phyloP scores from a whole-genome alignment of 2,113 vertebrate genomes.

The Sinocyclocheilus anshuiensis region DNA sequence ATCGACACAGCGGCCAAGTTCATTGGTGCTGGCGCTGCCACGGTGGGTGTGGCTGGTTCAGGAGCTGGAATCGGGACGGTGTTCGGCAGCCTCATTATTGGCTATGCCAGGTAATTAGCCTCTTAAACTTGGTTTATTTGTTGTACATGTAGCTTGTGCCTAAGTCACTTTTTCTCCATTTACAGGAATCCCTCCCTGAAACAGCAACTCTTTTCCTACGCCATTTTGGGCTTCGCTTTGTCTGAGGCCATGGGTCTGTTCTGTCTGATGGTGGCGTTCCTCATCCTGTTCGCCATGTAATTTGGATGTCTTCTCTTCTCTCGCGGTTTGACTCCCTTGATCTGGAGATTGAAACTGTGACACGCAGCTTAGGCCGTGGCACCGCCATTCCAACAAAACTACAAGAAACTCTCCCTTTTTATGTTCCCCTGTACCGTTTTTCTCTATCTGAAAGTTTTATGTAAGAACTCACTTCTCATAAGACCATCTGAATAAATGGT shows the following conservation, averaged over 20 bases:
- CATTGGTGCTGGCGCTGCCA: slow-evolving; percentile 80
- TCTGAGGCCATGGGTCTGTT: slow-evolving; percentile 83
- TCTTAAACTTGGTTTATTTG: not conserved
- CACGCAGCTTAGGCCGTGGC: slow-evolving; percentile 53
- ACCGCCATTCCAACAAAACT: slow-evolving; percentile 70
- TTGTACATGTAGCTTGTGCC: not conserved
- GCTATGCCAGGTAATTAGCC: slow-evolving; percentile 75
- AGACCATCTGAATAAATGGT: slow-evolving; percentile 76
- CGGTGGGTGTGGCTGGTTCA: slow-evolving; percentile 80
- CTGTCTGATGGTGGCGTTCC: slow-evolving; percentile 83
- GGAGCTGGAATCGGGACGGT: slow-evolving; percentile 81
- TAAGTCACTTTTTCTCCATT: not conserved
- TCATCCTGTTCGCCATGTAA: slow-evolving; percentile 82
- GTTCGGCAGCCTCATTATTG: slow-evolving; percentile 81
- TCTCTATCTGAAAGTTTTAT: slow-evolving; percentile 70
- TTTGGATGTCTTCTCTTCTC: slow-evolving; percentile 30
- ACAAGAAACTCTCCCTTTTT: slow-evolving; percentile 60
- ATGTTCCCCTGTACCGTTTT: slow-evolving; percentile 61
- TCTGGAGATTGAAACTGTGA: slow-evolving; percentile 59
- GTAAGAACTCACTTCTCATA: slow-evolving; percentile 65
- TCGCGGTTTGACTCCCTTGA: slow-evolving; percentile 11
- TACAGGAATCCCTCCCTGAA: slow-evolving; percentile 81
- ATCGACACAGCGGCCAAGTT: slow-evolving; percentile 82
- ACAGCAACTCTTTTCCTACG: slow-evolving; percentile 82
- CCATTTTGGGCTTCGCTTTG: slow-evolving; percentile 80